Conservation (phyloP, 2,888 invertebrate species). For the Drosophila sordidula region DNA sequence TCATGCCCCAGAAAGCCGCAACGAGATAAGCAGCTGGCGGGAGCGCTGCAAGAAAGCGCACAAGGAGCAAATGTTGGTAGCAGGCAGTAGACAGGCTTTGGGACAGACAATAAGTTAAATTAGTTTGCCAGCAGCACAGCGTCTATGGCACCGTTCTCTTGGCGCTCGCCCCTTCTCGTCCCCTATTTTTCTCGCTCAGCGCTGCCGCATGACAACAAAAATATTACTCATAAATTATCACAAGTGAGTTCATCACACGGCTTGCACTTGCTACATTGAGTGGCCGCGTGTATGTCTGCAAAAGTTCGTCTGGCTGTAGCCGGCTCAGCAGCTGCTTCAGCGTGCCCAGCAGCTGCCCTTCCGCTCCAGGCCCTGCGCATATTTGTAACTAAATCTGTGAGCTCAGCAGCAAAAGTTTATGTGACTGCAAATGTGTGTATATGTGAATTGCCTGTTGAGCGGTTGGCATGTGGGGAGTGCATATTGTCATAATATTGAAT, state of each 20-base stretch:
- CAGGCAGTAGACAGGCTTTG: slow-evolving; percentile 8
- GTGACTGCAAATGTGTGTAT: slow-evolving; percentile 20
- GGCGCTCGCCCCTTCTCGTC: neutral
- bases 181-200: no score
- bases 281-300: slow-evolving; percentile 23
- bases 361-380: slow-evolving; percentile 23
- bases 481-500: slow-evolving; percentile 78
- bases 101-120: slow-evolving; percentile 46
- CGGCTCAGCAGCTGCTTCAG: slow-evolving; percentile 23
- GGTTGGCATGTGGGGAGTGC: slow-evolving; percentile 51
- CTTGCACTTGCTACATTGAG: slow-evolving; percentile 44
- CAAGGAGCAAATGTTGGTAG: slow-evolving; percentile 7
- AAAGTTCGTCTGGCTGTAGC: slow-evolving; percentile 60
- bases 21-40: slow-evolving; percentile 27
- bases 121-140: slow-evolving; percentile 28
- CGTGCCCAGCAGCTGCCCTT: neutral
- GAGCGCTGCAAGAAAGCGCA: slow-evolving; percentile 1
- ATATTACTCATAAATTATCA: slow-evolving; percentile 78
- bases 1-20: slow-evolving; percentile 29
- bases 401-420: slow-evolving; percentile 56
- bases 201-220: slow-evolving; percentile 55
- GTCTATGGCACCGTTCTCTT: slow-evolving; percentile 3
- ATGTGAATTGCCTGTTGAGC: slow-evolving; percentile 40
- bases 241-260: slow-evolving; percentile 72
- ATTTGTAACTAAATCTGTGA: slow-evolving; percentile 68